Evolutionary conservation across 2,797 vertebrate genomes (phyloP).

Genomic region (Coracias cyanogaster): DNA sequence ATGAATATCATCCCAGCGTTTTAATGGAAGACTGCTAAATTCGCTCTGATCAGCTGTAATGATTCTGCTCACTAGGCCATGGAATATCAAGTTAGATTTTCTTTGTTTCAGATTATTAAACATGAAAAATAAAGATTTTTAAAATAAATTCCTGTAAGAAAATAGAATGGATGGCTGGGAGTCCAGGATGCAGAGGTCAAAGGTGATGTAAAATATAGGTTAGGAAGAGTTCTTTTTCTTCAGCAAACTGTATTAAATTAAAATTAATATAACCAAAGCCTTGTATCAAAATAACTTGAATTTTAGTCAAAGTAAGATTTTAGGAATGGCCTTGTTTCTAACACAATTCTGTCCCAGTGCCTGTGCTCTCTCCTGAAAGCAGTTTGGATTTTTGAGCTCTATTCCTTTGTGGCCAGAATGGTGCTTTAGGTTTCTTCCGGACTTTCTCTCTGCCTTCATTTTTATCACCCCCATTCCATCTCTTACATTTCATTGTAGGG

Average conservation of each 20-base stretch:
- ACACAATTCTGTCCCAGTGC: neutral
- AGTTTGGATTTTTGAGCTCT: neutral
- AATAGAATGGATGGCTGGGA: neutral
- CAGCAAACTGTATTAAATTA: neutral
- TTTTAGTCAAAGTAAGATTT: neutral
- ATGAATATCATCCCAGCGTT: neutral
- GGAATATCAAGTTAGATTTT: neutral
- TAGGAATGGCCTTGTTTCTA: neutral
- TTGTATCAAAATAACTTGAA: neutral
- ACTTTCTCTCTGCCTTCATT: conserved; percentile 25
- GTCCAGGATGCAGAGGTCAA: neutral
- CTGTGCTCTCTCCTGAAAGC: neutral
- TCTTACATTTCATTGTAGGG: conserved; percentile 23
- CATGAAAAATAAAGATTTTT: neutral
- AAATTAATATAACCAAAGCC: neutral
- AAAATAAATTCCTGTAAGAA: neutral
- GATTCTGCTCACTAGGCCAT: neutral
- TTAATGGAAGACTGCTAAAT: neutral
- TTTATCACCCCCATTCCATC: neutral
- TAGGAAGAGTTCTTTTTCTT: neutral
- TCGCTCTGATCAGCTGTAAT: neutral
- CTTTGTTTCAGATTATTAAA: neutral
- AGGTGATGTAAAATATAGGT: neutral
- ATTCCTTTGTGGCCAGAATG: neutral
- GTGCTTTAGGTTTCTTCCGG: neutral